phyloP scores from a whole-genome alignment of 2,888 invertebrate species.

The Micropterix aruncella region DNA sequence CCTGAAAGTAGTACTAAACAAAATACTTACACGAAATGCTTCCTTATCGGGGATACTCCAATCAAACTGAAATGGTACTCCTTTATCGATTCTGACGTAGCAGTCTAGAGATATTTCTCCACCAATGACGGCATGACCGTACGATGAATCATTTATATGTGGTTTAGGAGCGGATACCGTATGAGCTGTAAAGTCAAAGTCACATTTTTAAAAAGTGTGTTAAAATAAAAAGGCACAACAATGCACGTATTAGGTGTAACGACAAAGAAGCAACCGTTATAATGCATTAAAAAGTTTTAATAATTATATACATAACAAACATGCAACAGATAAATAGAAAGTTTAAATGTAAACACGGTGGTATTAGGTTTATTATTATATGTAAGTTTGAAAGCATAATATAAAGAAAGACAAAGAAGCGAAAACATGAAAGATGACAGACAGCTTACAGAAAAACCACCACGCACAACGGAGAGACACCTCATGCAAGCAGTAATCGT shows the following conservation, averaged over 20 bases:
- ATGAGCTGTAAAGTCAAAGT: constrained; percentile 7
- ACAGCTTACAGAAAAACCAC: constrained; percentile 4
- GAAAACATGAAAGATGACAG: constrained; percentile 5
- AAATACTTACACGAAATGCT: not conserved
- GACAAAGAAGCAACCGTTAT: no score
- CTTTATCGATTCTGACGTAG: constrained; percentile 14
- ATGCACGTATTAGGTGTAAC: no score
- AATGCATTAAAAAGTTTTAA: no score
- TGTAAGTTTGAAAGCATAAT: no score
- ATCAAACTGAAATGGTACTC: constrained; percentile 16
- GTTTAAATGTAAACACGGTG: no score
- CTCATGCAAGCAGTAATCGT: constrained; percentile 8
- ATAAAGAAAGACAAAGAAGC: no score
- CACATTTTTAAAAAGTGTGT: no score
- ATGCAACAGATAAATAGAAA: no score
- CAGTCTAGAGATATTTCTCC: constrained; percentile 19
- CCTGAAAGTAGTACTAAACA: no score
- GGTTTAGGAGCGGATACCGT: constrained; percentile 10
- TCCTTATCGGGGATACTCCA: constrained; percentile 18
- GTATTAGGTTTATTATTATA: no score
- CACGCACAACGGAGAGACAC: constrained; percentile 5
- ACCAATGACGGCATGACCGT: constrained; percentile 20
- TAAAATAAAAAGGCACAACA: no score
- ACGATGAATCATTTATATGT: constrained; percentile 14
- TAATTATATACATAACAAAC: no score